Conservation (phyloP, 2,888 invertebrate genomes). For the Megalurothrips usitatus region DNA sequence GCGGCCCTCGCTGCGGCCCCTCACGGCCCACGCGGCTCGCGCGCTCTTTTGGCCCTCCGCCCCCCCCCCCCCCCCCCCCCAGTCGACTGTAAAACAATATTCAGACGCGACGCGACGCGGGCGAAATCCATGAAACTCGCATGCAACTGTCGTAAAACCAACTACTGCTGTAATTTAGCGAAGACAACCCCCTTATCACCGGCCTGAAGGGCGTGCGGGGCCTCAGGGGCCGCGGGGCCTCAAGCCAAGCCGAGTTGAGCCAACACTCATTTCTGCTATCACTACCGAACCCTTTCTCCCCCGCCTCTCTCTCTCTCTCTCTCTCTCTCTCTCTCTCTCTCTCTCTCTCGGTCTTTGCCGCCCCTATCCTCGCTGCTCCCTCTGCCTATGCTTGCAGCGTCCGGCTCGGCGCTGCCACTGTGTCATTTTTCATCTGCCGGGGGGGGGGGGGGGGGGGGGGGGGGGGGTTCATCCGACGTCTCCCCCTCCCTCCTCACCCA, state of each 20-base stretch:
- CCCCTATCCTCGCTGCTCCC: neutral
- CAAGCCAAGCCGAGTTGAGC: neutral
- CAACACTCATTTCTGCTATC: neutral
- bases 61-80: too few relatives aligned
- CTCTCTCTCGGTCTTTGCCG: neutral
- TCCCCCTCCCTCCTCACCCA: neutral
- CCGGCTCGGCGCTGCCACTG: neutral
- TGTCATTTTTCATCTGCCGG: conserved; percentile 18
- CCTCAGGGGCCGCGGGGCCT: neutral
- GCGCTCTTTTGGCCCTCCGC: neutral
- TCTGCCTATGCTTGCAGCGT: neutral
- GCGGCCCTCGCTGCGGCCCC: too few relatives aligned
- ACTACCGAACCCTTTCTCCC: neutral
- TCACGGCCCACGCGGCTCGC: neutral
- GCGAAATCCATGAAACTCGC: too few relatives aligned
- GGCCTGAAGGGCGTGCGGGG: too few relatives aligned
- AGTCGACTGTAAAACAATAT: neutral
- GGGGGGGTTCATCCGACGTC: neutral
- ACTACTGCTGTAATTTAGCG: conserved; percentile 9
- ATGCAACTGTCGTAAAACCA: conserved; percentile 1
- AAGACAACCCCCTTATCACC: neutral
- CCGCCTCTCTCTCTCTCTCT: neutral
- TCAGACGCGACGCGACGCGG: neutral
- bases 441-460: too few relatives aligned
- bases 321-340: neutral